A percentile compares a stretch with the other conserved stretches of the same genome.
Evolutionary conservation across 2,113 vertebrate species (phyloP).

Genomic region (Cheirogaleus medius): DNA sequence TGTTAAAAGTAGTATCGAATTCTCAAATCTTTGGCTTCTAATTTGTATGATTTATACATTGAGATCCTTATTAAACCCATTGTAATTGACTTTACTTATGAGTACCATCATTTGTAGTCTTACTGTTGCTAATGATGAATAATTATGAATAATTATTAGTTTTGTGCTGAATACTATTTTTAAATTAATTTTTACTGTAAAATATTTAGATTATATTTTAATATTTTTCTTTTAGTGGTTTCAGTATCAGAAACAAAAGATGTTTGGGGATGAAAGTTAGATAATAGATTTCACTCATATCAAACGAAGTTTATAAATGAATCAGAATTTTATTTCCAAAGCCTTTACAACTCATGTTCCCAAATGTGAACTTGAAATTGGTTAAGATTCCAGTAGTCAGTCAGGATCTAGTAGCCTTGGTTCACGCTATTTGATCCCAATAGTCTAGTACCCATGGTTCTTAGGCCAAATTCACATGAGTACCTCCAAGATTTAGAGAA

Average conservation of each 20-base stretch:
- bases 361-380: background rate
- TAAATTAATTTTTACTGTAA: slow-evolving; percentile 30
- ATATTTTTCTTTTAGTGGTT: slow-evolving; percentile 84
- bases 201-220: slow-evolving; percentile 7
- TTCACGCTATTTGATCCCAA: background rate
- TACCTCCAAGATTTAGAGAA: background rate
- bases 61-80: slow-evolving; percentile 25
- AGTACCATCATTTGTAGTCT: background rate
- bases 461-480: background rate
- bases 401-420: background rate
- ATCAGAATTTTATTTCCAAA: background rate
- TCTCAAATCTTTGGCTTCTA: background rate
- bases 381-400: background rate
- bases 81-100: background rate
- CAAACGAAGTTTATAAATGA: slow-evolving; percentile 86
- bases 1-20: background rate
- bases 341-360: background rate
- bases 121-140: background rate
- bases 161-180: slow-evolving; percentile 38
- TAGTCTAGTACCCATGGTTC: background rate
- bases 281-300: slow-evolving; percentile 82
- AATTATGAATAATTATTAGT: slow-evolving; percentile 17
- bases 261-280: slow-evolving; percentile 93
- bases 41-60: background rate
- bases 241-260: slow-evolving; percentile 91